Percentiles rank a stretch among this genome's conserved stretches.
Conservation (phyloP, 2,888 invertebrate species). For the Xanthorhoe spadicearia region DNA sequence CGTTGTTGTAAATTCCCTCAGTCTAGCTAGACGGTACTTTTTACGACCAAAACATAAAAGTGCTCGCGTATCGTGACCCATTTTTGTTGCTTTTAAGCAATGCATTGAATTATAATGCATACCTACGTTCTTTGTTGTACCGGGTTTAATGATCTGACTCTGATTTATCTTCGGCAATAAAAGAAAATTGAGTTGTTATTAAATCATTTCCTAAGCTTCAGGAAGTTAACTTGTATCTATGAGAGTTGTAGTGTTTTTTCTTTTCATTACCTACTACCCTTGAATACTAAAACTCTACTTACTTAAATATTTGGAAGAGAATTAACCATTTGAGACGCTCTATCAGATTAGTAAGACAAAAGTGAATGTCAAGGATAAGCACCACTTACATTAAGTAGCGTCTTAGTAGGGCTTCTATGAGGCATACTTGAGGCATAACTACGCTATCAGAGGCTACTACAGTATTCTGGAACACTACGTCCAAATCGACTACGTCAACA, state of each 20-base stretch:
- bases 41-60: conserved; percentile 64
- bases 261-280: too few relatives aligned
- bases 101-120: conserved; percentile 33
- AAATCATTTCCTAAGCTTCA: not conserved
- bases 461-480: too few relatives aligned
- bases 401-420: too few relatives aligned
- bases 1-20: conserved; percentile 61
- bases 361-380: too few relatives aligned
- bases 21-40: conserved; percentile 49
- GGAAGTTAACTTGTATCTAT: not conserved
- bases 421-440: too few relatives aligned
- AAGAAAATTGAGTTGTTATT: not conserved
- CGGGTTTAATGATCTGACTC: conserved; percentile 35
- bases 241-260: not conserved
- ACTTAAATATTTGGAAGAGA: too few relatives aligned
- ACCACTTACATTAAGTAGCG: too few relatives aligned
- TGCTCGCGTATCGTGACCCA: conserved; percentile 61
- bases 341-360: too few relatives aligned
- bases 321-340: too few relatives aligned
- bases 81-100: conserved; percentile 50
- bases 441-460: too few relatives aligned
- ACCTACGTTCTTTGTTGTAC: conserved; percentile 20
- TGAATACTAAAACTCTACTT: too few relatives aligned
- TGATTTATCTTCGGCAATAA: conserved; percentile 20
- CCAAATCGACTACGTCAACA: too few relatives aligned